A percentile compares a stretch with the other conserved stretches of the same genome.
Conservation (phyloP, 2,113 vertebrate species). For the Myxocyprinus asiaticus region DNA sequence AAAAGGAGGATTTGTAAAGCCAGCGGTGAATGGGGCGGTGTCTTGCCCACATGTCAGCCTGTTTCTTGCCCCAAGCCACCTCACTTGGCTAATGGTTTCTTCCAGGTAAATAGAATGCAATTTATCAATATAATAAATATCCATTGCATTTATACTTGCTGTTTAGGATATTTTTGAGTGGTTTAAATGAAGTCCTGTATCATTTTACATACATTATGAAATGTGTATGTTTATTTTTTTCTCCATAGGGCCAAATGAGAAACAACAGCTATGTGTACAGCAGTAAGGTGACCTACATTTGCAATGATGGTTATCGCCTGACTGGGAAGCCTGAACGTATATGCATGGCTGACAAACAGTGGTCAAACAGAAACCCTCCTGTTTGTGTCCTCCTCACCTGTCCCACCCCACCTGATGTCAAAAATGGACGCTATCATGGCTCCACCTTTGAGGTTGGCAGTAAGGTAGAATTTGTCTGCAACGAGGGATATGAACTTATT, state of each 20-base stretch:
- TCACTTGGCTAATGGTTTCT: conserved; percentile 80
- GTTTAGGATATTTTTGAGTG: not conserved
- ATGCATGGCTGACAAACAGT: conserved; percentile 92
- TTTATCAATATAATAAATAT: not conserved
- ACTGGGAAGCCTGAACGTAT: conserved; percentile 78
- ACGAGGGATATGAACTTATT: conserved; percentile 89
- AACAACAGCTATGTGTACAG: conserved; percentile 80
- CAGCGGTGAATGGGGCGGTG: conserved; percentile 89
- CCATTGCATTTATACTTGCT: not conserved
- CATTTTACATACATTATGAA: not conserved
- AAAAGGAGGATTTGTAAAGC: conserved; percentile 93
- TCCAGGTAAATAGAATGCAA: conserved; percentile 77
- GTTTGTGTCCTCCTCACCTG: conserved; percentile 86
- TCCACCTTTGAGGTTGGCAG: conserved; percentile 85
- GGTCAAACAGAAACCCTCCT: conserved; percentile 84
- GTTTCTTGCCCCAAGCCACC: conserved; percentile 85
- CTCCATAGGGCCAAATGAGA: conserved; percentile 66
- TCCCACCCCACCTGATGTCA: conserved; percentile 81
- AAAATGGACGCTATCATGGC: conserved; percentile 80
- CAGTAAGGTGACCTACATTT: conserved; percentile 82
- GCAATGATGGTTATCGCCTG: conserved; percentile 83
- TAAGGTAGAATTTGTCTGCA: conserved; percentile 86
- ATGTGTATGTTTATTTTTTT: conserved; percentile 13
- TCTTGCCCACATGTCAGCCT: conserved; percentile 85
- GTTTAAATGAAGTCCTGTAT: not conserved